Base-by-base conservation (phyloP, 2,797 vertebrate genomes). In the Cyclura pinguis region DNA sequence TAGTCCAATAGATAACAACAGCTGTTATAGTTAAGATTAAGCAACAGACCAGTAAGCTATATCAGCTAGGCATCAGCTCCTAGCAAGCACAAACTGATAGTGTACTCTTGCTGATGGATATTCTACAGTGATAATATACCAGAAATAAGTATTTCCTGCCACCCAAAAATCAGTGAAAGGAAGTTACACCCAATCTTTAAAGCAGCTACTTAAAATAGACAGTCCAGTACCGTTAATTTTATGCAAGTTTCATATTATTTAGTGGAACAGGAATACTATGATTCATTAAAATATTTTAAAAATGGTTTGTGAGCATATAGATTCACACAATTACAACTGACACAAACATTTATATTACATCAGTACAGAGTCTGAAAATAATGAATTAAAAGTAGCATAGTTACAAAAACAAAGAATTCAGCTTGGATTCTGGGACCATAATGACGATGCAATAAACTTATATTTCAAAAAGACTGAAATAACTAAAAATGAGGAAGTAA, bases 141-240 rank as follows among this genome's bases (percentile, higher is more conserved):
- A 88, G 90, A 91, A 91, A 92, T 74, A 83, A 52, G 90, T 20
- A 91, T 86, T 80, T 87, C 64, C 88, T 96, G 94, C 86, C 94
- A 96, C 90, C 62, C 89, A 92, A 80, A 47, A 94, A 92, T 94
- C 85, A 93, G 57, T 94, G 69, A 95, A 93, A 95, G 92, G 91
- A 96, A 95, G 88, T 90, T 94, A 95, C 92, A 94, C 67, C 89
- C 91, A 93, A 38, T 89, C 93, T 95, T 95, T 92, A 94, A 96
- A 95, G 90, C 88, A 0, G 0, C 89, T 93, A 93, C 24, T 95
- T 94, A 93, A 92, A 59, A 73, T 91, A 93, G 47, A 22, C 86
- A 92, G 93, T 92, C 93, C 32, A 94, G 24, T 52, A 90, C 80
- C 84, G 80, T 80, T 92, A 84, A 89, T 93, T 92, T 69, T 64